Evolutionary conservation across 2,113 vertebrate genomes (phyloP), one percentile per base, ranked within the genome.

Genomic region (Porphyrio hochstetteri): DNA sequence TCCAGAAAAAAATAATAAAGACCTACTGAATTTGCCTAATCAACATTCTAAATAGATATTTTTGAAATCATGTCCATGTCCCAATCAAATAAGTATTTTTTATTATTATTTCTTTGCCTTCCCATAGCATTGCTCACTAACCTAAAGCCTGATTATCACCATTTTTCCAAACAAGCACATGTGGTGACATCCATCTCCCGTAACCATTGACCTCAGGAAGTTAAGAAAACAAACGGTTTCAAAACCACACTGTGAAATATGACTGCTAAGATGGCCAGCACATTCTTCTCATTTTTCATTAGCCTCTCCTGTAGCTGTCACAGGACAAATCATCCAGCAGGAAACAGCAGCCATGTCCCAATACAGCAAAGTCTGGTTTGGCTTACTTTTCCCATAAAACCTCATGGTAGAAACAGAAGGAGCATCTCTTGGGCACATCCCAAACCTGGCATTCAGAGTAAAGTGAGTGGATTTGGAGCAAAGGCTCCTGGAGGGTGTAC

Each of bases 191-290:
- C 93, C 88, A 93, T 96, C 93, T 95, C 96, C 90, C 3, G 16
- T 88, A 95, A 95, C 94, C 25, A 2, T 48, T 96, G 95, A 96
- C 95, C 96, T 96, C 91, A 55, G 82, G 90, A 97, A 97, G 91
- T 92, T 97, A 97, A 96, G 92, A 93, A 97, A 97, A 97, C 96
- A 97, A 97, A 95, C 6, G 2, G 82, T 79, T 94, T 96, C 95
- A 96, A 95, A 96, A 91, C 33, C 92, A 82, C 76, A 44, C 88
- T 90, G 93, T 96, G 95, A 97, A 96, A 97, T 97, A 96, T 86
- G 83, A 87, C 83, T 93, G 67, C 86, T 87, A 75, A 77, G 88
- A 94, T 93, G 75, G 64, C 93, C 69, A 90, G 90, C 93, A 92
- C 95, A 96, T 96, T 97, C 95, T 55, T 96, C 89, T 97, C 90